A percentile compares a stretch with the other conserved stretches of the same genome.
Conservation (phyloP, 1,140 invertebrate genomes). For the Diabrotica virgifera region DNA sequence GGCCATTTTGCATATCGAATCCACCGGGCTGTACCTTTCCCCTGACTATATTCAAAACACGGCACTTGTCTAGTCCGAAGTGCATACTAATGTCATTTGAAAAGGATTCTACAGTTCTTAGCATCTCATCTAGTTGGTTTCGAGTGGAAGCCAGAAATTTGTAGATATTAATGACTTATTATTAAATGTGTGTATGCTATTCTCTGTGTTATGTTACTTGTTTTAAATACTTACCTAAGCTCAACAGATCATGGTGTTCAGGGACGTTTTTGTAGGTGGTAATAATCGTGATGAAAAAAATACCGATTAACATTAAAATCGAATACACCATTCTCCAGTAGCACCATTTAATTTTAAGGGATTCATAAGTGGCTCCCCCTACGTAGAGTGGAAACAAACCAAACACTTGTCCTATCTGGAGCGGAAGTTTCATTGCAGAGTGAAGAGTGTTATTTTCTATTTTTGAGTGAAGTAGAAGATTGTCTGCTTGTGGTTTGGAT, state of each 20-base stretch:
- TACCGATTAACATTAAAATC: conserved; percentile 1
- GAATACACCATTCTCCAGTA: conserved; percentile 22
- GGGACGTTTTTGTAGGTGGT: background rate
- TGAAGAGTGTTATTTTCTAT: conserved; percentile 14
- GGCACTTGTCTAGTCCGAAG: too few relatives aligned
- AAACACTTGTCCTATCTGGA: conserved; percentile 26
- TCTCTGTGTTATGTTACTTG: too few relatives aligned
- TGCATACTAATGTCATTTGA: too few relatives aligned
- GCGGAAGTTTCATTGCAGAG: conserved; percentile 13
- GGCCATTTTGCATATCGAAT: too few relatives aligned
- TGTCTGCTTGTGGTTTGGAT: background rate
- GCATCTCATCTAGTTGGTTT: too few relatives aligned
- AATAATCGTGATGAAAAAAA: background rate
- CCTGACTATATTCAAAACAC: too few relatives aligned
- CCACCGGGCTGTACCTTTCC: too few relatives aligned
- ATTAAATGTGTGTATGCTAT: too few relatives aligned
- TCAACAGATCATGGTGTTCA: background rate
- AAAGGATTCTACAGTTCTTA: too few relatives aligned
- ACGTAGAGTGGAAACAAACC: conserved; percentile 25
- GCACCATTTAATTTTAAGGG: conserved; percentile 19
- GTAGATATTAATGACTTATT: too few relatives aligned
- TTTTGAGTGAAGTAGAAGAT: conserved; percentile 4
- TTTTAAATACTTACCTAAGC: background rate
- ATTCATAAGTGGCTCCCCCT: background rate
- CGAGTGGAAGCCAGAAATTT: too few relatives aligned